These are phyloP conservation scores for Trissonchulus latispiculum DNA, from an alignment of 2,888 invertebrate genomes.

Conservation along the genomic window DNA sequence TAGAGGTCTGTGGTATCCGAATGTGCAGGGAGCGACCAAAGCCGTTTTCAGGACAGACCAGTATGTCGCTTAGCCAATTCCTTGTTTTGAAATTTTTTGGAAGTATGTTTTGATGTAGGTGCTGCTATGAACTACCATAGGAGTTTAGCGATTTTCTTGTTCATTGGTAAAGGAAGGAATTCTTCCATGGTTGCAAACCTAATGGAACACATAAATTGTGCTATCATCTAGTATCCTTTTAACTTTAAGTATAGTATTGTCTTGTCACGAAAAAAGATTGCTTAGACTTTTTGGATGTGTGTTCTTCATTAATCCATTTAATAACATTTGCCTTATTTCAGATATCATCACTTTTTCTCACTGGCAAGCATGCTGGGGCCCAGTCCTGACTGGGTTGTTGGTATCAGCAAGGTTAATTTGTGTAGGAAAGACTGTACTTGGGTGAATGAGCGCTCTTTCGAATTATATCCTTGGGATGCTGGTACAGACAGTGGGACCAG, in stretches of 20 bases:
- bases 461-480: constrained; percentile 87
- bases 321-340: constrained; percentile 39
- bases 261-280: too few relatives aligned
- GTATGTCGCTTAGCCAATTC: too few relatives aligned
- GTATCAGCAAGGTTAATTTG: constrained; percentile 73
- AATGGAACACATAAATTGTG: too few relatives aligned
- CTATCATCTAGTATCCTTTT: too few relatives aligned
- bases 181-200: too few relatives aligned
- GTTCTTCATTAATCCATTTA: not conserved
- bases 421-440: constrained; percentile 82
- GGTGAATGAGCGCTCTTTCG: constrained; percentile 67
- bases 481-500: constrained; percentile 84
- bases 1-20: constrained; percentile 76
- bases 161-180: too few relatives aligned
- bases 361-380: constrained; percentile 87
- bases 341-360: constrained; percentile 80
- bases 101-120: too few relatives aligned
- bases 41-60: constrained; percentile 77
- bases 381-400: constrained; percentile 95
- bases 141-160: too few relatives aligned
- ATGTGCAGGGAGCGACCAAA: constrained; percentile 72
- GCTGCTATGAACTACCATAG: too few relatives aligned
- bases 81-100: too few relatives aligned
- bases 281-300: too few relatives aligned
- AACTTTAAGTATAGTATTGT: too few relatives aligned